Evolutionary conservation across 2,797 vertebrate genomes (phyloP), one percentile per base, ranked within the genome.

Genomic region (Anolis apletophallus): DNA sequence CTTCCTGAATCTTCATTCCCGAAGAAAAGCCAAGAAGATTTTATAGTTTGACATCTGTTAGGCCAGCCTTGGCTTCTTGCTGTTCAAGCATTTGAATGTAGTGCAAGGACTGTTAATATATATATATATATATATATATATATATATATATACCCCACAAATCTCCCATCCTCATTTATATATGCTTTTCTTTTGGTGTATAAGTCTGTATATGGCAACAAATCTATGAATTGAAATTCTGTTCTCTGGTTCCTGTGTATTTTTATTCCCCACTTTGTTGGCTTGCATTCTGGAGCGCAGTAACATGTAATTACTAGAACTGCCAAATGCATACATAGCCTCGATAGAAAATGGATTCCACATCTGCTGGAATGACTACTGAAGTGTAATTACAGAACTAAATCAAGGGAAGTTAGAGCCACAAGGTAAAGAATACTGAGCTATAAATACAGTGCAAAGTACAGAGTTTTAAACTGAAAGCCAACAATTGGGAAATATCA

Each of bases 321-420:
- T 91, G 89, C 90, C 78, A 91, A 92, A 93, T n/a, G 91, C 29
- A 91, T 91, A 89, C 83, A 82, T 59, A 91, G 78, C 80, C 87
- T 90, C 90, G 83, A 84, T 75, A 84, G 81, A 81, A 90, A 91
- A 74, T 78, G 84, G 67, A 86, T 94, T 87, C 83, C 40, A 16
- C 29, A n/a, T 86, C 85, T 86, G 46, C 81, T 91, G 59, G 88
- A 94, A 73, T 87, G 73, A 85, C 80, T 83, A 64, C 71, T 90
- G 88, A 86, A 91, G 94, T 88, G 75, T 93, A 95, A 95, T 96
- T 93, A 90, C 81, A 78, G 64, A 76, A 77, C 78, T 93, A 77
- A 90, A 93, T 91, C 85, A 88, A 73, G 0, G 0, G 83, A 92
- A 91, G 86, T 93, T 82, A 91, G 90, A 94, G 80, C 46, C 78